phyloP scores from a whole-genome alignment of 1,140 invertebrate species.

The Neodiprion lecontei region DNA sequence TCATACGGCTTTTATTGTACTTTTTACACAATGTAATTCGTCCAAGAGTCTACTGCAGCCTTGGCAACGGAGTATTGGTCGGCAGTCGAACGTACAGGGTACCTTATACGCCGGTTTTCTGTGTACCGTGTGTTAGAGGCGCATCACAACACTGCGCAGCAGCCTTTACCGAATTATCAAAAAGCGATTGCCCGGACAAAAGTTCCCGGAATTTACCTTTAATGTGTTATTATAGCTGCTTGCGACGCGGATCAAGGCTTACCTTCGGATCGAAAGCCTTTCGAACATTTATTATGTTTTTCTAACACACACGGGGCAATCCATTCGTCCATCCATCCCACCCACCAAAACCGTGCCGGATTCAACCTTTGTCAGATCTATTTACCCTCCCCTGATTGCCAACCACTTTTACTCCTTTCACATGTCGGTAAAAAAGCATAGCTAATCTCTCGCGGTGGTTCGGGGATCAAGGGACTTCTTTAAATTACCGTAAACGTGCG shows the following conservation, averaged over 20 bases:
- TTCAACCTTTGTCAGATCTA: background rate
- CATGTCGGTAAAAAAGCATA: background rate
- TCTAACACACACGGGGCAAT: slow-evolving; percentile 42
- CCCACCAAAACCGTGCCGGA: too few species aligned
- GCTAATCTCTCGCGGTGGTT: too few species aligned
- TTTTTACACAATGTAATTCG: slow-evolving; percentile 59
- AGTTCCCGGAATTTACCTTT: slow-evolving; percentile 35
- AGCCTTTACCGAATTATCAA: slow-evolving; percentile 26
- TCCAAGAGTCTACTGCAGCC: slow-evolving; percentile 29
- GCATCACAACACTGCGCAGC: slow-evolving; percentile 1
- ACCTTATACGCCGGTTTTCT: slow-evolving; percentile 21
- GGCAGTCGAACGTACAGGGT: slow-evolving; percentile 33
- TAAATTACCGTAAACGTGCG: too few species aligned
- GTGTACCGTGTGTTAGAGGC: background rate
- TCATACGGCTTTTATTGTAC: slow-evolving; percentile 55
- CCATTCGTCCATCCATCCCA: background rate
- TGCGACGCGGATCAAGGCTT: slow-evolving; percentile 29
- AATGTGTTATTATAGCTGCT: slow-evolving; percentile 59
- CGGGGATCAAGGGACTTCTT: too few species aligned
- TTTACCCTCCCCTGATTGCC: background rate
- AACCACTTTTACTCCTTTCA: background rate
- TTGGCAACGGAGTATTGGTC: slow-evolving; percentile 24
- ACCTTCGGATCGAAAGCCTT: slow-evolving; percentile 13
- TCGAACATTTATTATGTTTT: slow-evolving; percentile 62
- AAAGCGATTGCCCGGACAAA: slow-evolving; percentile 29